A percentile compares a stretch with the other conserved stretches of the same genome.
phyloP scores from a whole-genome alignment of 2,797 vertebrate species.

The Acrossocheilus wenchowensis region DNA sequence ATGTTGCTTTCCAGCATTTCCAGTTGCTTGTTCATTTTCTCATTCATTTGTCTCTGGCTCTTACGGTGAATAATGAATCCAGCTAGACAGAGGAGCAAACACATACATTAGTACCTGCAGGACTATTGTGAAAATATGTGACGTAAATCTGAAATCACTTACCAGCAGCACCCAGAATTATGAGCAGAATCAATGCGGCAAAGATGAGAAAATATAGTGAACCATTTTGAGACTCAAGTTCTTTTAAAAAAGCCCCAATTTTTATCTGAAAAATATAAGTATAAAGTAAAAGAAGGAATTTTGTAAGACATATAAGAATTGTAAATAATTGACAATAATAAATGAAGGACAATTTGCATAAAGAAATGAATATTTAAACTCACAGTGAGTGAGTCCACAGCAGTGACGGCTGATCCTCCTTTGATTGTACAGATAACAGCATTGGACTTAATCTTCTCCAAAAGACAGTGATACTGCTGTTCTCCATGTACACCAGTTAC shows the following conservation, averaged over 20 bases:
- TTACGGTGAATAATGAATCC: conserved; percentile 77
- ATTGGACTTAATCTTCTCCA: conserved; percentile 69
- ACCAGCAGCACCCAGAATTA: conserved; percentile 47
- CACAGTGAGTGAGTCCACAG: conserved; percentile 65
- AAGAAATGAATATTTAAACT: conserved; percentile 13
- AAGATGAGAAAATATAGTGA: conserved; percentile 1
- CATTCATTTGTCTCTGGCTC: conserved; percentile 83
- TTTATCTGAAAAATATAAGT: conserved; percentile 78
- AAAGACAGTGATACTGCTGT: conserved; percentile 57
- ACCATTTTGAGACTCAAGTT: not conserved
- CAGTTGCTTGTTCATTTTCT: conserved; percentile 82
- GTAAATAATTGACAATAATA: not conserved
- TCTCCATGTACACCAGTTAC: conserved; percentile 72
- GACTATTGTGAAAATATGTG: not conserved
- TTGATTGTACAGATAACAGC: conserved; percentile 66
- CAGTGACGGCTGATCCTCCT: rapidly evolving
- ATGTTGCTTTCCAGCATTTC: conserved; percentile 88
- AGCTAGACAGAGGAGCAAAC: conserved; percentile 56
- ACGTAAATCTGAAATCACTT: conserved; percentile 65
- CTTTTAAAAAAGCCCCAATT: conserved; percentile 70
- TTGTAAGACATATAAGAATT: not conserved
- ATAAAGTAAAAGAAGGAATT: not conserved
- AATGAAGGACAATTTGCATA: not conserved
- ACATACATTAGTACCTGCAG: not conserved
- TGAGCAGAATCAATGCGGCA: conserved; percentile 32